phyloP scores from a whole-genome alignment of 2,113 vertebrate genomes.

The Dasyprocta punctata region DNA sequence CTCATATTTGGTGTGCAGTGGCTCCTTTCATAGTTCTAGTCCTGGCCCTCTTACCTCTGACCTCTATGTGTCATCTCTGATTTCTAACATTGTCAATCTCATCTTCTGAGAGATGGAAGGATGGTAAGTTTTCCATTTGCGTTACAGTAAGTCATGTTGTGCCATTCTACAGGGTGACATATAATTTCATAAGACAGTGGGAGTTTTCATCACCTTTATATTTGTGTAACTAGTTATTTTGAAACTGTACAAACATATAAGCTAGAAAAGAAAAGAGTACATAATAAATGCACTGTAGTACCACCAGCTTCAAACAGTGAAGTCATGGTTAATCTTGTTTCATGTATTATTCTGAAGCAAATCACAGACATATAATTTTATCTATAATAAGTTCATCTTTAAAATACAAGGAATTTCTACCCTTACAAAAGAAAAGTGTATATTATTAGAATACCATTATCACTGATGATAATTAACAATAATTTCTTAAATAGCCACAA shows the following conservation, averaged over 20 bases:
- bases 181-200: background rate
- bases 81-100: background rate
- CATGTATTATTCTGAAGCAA: background rate
- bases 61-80: background rate
- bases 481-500: background rate
- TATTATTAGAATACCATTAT: background rate
- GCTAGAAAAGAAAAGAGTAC: background rate
- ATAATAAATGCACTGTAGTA: background rate
- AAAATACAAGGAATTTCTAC: background rate
- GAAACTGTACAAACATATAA: background rate
- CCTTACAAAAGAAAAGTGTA: background rate
- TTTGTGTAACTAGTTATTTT: background rate
- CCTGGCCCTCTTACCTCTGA: background rate
- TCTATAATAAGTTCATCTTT: background rate
- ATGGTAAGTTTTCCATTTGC: background rate
- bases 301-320: background rate
- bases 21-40: background rate
- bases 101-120: background rate
- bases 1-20: background rate
- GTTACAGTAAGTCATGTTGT: background rate
- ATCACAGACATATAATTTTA: background rate
- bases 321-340: background rate
- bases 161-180: background rate
- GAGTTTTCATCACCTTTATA: background rate
- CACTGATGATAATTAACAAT: background rate